Conservation (phyloP, 2,797 vertebrate species). For the Hippopotamyrus pictus region DNA sequence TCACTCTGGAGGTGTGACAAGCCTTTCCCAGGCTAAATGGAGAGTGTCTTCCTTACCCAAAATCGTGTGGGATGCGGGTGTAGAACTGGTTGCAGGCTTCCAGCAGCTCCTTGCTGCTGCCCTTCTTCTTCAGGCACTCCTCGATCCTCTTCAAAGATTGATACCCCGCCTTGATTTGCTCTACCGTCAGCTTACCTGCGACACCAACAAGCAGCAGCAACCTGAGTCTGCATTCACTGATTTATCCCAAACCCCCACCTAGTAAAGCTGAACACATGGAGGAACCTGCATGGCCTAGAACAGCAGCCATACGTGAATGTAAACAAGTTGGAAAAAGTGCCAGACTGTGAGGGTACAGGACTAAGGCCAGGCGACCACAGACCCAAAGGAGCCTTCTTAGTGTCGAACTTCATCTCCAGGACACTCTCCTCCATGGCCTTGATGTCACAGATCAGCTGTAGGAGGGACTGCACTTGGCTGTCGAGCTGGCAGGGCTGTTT, state of each 20-base stretch:
- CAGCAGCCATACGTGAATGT: background rate
- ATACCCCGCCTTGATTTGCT: constrained; percentile 81
- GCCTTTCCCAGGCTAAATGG: background rate
- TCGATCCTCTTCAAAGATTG: constrained; percentile 75
- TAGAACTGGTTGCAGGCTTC: constrained; percentile 90
- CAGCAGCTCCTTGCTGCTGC: constrained; percentile 54
- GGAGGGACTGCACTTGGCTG: constrained; percentile 65
- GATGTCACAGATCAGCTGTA: constrained; percentile 78
- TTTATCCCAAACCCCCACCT: background rate
- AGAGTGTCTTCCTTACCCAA: constrained; percentile 62
- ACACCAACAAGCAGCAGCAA: background rate
- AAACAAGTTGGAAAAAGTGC: background rate
- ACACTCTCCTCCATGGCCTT: constrained; percentile 87
- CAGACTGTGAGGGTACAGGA: background rate
- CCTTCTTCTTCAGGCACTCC: constrained; percentile 68
- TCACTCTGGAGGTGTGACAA: background rate
- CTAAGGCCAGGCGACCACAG: background rate
- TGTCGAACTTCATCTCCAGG: constrained; percentile 88
- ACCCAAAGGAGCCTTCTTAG: constrained; percentile 81
- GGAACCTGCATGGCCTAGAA: background rate
- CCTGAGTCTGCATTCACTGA: background rate
- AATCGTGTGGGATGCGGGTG: constrained; percentile 86
- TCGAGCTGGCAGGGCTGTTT: constrained; percentile 61
- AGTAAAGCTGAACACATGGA: background rate
- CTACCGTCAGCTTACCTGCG: constrained; percentile 77